Conservation (phyloP, 2,113 vertebrate genomes). For the Atrichornis clamosus region DNA sequence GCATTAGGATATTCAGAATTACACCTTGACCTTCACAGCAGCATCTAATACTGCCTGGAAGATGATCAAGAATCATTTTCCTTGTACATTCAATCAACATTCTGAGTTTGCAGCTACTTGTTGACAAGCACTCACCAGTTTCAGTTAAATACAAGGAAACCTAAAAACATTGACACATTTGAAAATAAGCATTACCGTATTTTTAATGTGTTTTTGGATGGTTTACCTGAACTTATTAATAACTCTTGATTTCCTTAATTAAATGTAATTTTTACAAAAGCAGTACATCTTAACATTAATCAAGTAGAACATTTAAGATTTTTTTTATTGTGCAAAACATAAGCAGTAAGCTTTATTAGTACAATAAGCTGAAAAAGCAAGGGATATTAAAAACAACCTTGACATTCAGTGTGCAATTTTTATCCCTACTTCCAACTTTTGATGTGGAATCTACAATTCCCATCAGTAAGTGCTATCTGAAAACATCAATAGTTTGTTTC, state of each 20-base stretch:
- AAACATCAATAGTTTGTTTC: background rate
- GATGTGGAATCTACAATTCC: background rate
- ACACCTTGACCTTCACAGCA: background rate
- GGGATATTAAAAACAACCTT: conserved; percentile 14
- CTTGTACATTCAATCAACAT: background rate
- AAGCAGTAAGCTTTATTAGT: background rate
- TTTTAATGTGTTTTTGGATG: background rate
- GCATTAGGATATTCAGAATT: background rate
- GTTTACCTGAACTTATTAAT: background rate
- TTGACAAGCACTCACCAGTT: background rate
- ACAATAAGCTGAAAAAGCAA: conserved; percentile 12
- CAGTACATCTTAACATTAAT: background rate
- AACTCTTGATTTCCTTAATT: background rate
- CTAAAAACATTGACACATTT: background rate
- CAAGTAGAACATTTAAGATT: background rate
- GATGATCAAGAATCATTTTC: background rate
- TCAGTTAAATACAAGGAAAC: background rate
- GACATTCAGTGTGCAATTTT: conserved; percentile 6
- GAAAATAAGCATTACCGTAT: background rate
- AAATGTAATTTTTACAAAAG: background rate
- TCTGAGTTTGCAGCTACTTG: background rate
- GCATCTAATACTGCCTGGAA: background rate
- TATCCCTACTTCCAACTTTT: background rate
- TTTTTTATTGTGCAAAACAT: conserved; percentile 51
- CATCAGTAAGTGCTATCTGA: conserved; percentile 40